Percentiles rank a stretch among this genome's conserved stretches.
These are phyloP conservation scores for Muscina levida DNA, from an alignment of 2,888 invertebrate genomes.

Conservation along the genomic window DNA sequence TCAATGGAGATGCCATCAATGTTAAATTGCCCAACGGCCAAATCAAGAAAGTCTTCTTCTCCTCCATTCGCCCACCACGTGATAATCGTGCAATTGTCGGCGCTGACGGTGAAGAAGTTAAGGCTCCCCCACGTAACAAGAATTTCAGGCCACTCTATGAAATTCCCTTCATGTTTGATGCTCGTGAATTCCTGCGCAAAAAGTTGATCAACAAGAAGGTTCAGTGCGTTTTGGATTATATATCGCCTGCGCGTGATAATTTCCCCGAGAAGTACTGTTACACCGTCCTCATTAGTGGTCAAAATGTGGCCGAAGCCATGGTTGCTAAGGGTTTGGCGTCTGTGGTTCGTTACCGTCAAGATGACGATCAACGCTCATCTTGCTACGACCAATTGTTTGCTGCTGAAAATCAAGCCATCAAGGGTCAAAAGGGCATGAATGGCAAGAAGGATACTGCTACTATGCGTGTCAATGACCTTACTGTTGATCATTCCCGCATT, in stretches of 20 bases:
- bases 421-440: conserved; percentile 88
- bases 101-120: conserved; percentile 85
- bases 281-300: conserved; percentile 91
- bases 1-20: conserved; percentile 95
- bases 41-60: conserved; percentile 95
- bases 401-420: conserved; percentile 95
- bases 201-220: conserved; percentile 97
- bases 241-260: conserved; percentile 95
- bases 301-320: conserved; percentile 95
- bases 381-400: conserved; percentile 95
- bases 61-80: conserved; percentile 96
- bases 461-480: conserved; percentile 93
- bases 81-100: conserved; percentile 84
- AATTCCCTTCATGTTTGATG: conserved; percentile 99
- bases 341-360: conserved; percentile 95
- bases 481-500: conserved; percentile 84
- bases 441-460: conserved; percentile 92
- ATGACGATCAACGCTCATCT: conserved; percentile 97
- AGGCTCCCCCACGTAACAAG: conserved; percentile 85
- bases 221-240: conserved; percentile 95
- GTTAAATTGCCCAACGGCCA: conserved; percentile 90
- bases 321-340: conserved; percentile 95
- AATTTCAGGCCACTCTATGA: conserved; percentile 96
- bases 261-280: conserved; percentile 98
- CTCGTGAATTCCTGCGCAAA: conserved; percentile 97